Evolutionary conservation across 2,113 vertebrate genomes (phyloP), one percentile per base, ranked within the genome.

Genomic region (Seriola aureovittata): DNA sequence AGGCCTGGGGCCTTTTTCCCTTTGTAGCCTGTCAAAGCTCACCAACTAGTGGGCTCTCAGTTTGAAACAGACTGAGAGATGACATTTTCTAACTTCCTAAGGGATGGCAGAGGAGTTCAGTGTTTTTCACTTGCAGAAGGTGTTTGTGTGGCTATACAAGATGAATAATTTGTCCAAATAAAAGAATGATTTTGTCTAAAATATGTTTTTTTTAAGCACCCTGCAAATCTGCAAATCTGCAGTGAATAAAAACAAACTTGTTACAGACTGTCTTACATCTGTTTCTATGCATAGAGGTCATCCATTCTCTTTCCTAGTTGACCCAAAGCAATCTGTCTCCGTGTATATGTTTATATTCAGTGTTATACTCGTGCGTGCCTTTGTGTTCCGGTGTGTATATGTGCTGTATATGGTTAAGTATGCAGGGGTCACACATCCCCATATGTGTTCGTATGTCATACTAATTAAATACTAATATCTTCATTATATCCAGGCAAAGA

Each of bases 21-120:
- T 89, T 95, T 85, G 92, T 90, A 92, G 92, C 87, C 93, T 96
- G 94, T 94, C 94, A 95, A 81, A 93, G 90, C 95, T 91, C 92
- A 88, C 82, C 93, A 93, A 90, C 89, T 88, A 91, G 89, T 87
- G 86, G 80, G 85, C 88, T 88, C 84, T 86, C 91, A 88, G 84
- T 95, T 92, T 91, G 92, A 95, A 93, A 90, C 92, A 93, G 90
- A 94, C 92, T 94, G 92, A 92, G 89, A 93, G 92, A 87, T 93
- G 93, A 94, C 93, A 90, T 92, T 94, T 92, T 80, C 80, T 77
- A 92, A 94, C 92, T 92, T 93, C 93, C 86, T 85, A 48, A 75
- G 87, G 85, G 86, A 88, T 52, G 78, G 87, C 75, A 65, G 80
- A 89, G 86, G 86, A 91, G 82, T 86, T 85, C 70, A 64, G 80